Evolutionary conservation across 2,797 vertebrate genomes (phyloP), one percentile per base, ranked within the genome.

Genomic region (Leptoclinus maculatus): DNA sequence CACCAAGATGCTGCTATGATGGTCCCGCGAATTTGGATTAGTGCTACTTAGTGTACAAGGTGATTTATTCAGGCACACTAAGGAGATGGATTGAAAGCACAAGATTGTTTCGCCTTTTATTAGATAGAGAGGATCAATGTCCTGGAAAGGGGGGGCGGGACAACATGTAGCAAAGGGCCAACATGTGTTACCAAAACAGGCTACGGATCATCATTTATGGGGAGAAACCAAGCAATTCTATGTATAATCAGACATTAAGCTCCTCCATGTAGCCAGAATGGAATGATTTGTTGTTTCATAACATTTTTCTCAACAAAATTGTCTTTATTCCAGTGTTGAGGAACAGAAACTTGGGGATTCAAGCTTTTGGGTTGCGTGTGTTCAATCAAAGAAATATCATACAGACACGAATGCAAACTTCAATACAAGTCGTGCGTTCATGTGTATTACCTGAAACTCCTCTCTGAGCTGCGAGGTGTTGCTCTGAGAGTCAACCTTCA

Each of bases 401-500:
- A 47, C 11, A 12, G 34, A 59, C 36, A 5, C n/a, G 13, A n/a
- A 32, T 10, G 41, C 36, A 38, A 38, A 39, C 10, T 4, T 36
- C 14, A 6, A 17, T 2, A 23, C 7, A 13, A 14, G 29, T 14
- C 0, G 1, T 7, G 49, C 49, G 16, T 51, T 2, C 8, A 16
- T 13, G 64, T 41, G 57, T 1, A 0, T 86, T 83, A 98, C 98
- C 97, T 99, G 97, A 83, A 98, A 99, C 90, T 99, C 98, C 88
- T 99, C 97, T 82, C 97, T 91, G 63, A 99, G 95, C 89, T 96
- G 97, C 0, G 97, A 98, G 6, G 97, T 98, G 93, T 99, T 99
- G 91, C 97, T 98, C 93, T 99, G 98, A 0, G 97, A 96, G 87
- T 99, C 98, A 27, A 99, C 97, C 87, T 96, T 97, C 81, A 98